These are phyloP conservation scores for Serilophus lunatus DNA, from an alignment of 2,113 vertebrate genomes.

Conservation along the genomic window DNA sequence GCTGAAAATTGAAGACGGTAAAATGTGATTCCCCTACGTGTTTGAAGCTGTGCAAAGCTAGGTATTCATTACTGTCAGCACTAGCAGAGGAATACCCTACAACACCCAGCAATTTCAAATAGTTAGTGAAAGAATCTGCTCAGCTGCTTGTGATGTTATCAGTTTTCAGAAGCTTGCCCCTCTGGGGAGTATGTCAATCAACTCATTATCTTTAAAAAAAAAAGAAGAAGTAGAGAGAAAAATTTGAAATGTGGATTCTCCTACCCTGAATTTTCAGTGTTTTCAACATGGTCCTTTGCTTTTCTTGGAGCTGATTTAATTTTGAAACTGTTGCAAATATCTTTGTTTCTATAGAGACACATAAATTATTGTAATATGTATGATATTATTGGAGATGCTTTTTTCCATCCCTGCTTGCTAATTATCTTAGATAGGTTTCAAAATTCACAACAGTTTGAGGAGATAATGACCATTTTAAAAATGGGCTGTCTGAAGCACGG, in stretches of 20 bases:
- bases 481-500: not conserved
- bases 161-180: not conserved
- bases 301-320: fast-evolving
- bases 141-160: not conserved
- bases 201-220: not conserved
- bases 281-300: not conserved
- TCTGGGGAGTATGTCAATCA: constrained; percentile 26
- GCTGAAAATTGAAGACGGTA: constrained; percentile 33
- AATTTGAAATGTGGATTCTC: not conserved
- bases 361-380: not conserved
- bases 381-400: not conserved
- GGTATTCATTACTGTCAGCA: constrained; percentile 39
- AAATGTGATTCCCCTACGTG: constrained; percentile 32
- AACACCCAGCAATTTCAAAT: constrained; percentile 4
- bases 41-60: constrained; percentile 6
- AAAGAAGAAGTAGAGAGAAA: not conserved
- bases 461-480: not conserved
- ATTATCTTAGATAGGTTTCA: not conserved
- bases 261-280: not conserved
- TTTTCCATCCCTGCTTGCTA: not conserved
- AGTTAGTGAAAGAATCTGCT: constrained; percentile 8
- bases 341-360: not conserved
- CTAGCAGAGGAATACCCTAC: constrained; percentile 11
- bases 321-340: not conserved
- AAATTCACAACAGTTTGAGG: not conserved